Evolutionary conservation across 2,888 invertebrate species (phyloP).

Genomic region (Uloborus plumipes): DNA sequence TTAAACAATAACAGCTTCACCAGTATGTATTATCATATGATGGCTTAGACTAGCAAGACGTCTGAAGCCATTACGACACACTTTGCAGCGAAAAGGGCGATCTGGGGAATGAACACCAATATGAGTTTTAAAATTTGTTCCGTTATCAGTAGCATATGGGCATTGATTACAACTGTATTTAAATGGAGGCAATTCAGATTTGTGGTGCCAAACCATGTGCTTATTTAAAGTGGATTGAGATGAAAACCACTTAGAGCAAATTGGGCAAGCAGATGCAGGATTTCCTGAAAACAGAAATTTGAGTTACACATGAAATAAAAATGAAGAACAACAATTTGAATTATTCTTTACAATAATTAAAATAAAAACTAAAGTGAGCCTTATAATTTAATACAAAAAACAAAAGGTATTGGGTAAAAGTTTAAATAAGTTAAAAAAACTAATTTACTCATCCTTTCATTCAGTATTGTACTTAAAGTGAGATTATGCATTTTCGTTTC

Average conservation of each 20-base stretch:
- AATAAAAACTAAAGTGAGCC: background rate
- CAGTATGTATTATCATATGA: constrained; percentile 33
- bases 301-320: background rate
- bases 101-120: constrained; percentile 3
- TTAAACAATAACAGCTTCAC: constrained; percentile 2
- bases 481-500: too few species aligned
- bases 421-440: too few species aligned
- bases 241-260: constrained; percentile 38
- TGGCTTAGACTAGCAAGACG: background rate
- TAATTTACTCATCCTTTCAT: too few species aligned
- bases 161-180: constrained; percentile 24
- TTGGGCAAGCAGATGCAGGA: constrained; percentile 7
- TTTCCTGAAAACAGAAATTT: constrained; percentile 1
- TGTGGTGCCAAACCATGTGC: constrained; percentile 26
- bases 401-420: background rate
- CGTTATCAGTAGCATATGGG: constrained; percentile 27
- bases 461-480: too few species aligned
- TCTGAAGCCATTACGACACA: constrained; percentile 24
- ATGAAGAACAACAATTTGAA: background rate
- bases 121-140: constrained; percentile 16
- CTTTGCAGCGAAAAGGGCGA: constrained; percentile 2
- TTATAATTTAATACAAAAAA: background rate
- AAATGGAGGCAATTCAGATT: constrained; percentile 5
- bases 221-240: constrained; percentile 9
- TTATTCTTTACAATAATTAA: background rate